Evolutionary conservation across 2,888 invertebrate species (phyloP), one percentile per base, ranked within the genome.

Genomic region (Hirtodrosophila trivittata): DNA sequence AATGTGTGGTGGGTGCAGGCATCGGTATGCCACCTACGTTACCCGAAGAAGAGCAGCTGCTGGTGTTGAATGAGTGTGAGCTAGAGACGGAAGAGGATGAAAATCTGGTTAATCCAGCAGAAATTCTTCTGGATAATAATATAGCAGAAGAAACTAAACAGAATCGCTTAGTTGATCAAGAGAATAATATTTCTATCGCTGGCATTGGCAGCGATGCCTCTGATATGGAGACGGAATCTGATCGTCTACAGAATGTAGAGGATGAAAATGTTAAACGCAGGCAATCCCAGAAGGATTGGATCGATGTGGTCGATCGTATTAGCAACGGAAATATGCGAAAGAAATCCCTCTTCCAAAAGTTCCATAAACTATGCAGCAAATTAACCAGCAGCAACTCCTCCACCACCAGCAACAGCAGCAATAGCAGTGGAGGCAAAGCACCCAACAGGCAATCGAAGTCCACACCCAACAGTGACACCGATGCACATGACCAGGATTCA

Each of bases 11-110:
- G 9, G 7, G 37, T 10, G 33, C 26, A 5, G 35, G 21, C 0
- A 12, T 57, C 3, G 42, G 33, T 1, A 70, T 66, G 72, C 64
- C 64, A 2, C 58, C 74, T 13, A 13, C 41, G 1, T 4, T 32
- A 14, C 57, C 56, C 1, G 57, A 73, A 1, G 25, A 46, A 32
- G 69, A 80, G 1, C 35, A 42, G 1, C 0, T 73, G 8, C 16
- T 69, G 0, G 77, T 83, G 4, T 26, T 76, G 2, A 76, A 83
- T 13, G 84, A 66, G 25, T 76, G 80, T 28, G 64, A 65, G 9
- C 4, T 64, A 7, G 75, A 70, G 7, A 9, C n/a, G 0, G 45
- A 41, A 0, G 55, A 56, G 0, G n/a, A 30, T 1, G 49, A 43
- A 0, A 26, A 52, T 0, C 35, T 25, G 0, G 1, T 39, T 7